Evolutionary conservation across 2,797 vertebrate species (phyloP), one percentile per base, ranked within the genome.

Genomic region (Danio tinwini): DNA sequence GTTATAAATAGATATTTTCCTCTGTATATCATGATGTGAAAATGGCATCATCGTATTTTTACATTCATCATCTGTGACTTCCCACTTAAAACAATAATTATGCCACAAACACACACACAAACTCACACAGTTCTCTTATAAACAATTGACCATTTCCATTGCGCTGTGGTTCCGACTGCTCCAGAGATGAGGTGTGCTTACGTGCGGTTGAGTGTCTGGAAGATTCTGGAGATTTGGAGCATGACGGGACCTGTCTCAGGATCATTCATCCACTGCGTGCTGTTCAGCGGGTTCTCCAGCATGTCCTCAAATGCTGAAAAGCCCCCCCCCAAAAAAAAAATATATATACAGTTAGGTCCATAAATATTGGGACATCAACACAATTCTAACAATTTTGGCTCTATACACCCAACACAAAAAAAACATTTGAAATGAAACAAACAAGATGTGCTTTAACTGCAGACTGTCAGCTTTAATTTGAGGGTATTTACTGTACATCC

Each of bases 181-280:
- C 47, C 55, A 55, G 52, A 62, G 45, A 73, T 71, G 64, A 70
- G 45, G 47, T 77, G 72, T 76, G 72, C 47, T 87, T 97, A 99
- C 76, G 97, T 96, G 92, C 98, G 97, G 81, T 99, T 99, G 85
- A 99, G 95, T 6, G 98, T 99, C 94, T 99, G 98, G 94, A 99
- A 99, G 95, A 98, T 97, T 87, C 98, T 94, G 80, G 98, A 99
- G 89, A 99, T 99, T 91, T 99, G 98, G 79, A 99, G 95, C 98
- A 99, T 98, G 88, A 99, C 97, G 0, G 98, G 98, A 17, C 98
- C 98, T 0, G 98, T 99, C 84, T 99, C 98, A 0, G 98, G 97
- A 89, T 99, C 98, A 0, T 98, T 99, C 98, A 99, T 99, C 98
- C 98, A 99, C 93, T 99, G 98, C 12, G 98, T 98, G 93, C 98